Evolutionary conservation across 1,140 invertebrate species (phyloP).

Genomic region (Drosophila simulans): DNA sequence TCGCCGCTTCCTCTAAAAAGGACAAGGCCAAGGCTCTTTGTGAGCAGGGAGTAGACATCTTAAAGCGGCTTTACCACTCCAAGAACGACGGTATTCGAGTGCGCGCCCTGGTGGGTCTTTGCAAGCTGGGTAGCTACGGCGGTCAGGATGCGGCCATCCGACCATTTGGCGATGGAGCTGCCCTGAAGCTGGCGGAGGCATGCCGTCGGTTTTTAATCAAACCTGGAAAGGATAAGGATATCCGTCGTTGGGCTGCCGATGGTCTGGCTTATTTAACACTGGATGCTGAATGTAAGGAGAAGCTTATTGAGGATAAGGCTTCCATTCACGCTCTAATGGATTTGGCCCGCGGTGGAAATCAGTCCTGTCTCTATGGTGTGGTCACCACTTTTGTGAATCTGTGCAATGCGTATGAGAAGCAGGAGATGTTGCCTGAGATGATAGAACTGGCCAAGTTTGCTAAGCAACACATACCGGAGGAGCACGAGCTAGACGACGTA

Average conservation of each 20-base stretch:
- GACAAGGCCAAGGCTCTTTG: slow-evolving; percentile 97
- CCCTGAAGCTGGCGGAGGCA: slow-evolving; percentile 95
- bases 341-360: slow-evolving; percentile 93
- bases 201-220: slow-evolving; percentile 96
- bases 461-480: slow-evolving; percentile 99
- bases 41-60: slow-evolving; percentile 95
- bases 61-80: slow-evolving; percentile 97
- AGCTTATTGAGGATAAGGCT: slow-evolving; percentile 93
- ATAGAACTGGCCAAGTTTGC: slow-evolving; percentile 99
- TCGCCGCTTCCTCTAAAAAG: slow-evolving; percentile 98
- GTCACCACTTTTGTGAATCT: slow-evolving; percentile 98
- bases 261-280: slow-evolving; percentile 98
- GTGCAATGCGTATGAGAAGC: slow-evolving; percentile 99
- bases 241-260: slow-evolving; percentile 98
- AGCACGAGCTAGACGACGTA: slow-evolving; percentile 96
- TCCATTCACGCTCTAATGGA: slow-evolving; percentile 95
- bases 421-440: slow-evolving; percentile 98
- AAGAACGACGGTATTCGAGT: slow-evolving; percentile 96
- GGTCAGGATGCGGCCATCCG: slow-evolving; percentile 97
- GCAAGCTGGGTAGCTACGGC: slow-evolving; percentile 97
- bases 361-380: slow-evolving; percentile 95
- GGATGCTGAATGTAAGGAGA: slow-evolving; percentile 99
- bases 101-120: slow-evolving; percentile 96
- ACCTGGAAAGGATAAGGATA: slow-evolving; percentile 93
- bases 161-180: slow-evolving; percentile 98